These are phyloP conservation scores for Petaurus breviceps DNA, from an alignment of 2,113 vertebrate species.

Conservation along the genomic window DNA sequence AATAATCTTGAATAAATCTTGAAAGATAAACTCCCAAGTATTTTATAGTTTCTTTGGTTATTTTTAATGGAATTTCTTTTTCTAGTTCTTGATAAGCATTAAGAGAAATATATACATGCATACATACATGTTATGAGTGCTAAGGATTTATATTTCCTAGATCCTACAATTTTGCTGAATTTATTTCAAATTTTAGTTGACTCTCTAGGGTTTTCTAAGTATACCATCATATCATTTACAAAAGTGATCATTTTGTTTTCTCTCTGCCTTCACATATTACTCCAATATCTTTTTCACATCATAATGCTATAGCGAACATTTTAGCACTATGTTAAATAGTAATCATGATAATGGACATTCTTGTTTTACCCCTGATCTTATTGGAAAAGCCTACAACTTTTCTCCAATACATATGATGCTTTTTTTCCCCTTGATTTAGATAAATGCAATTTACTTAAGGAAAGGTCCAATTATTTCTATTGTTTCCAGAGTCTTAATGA, in stretches of 20 bases:
- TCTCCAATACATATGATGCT: neutral
- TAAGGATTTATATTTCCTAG: too few species aligned
- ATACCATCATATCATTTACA: too few species aligned
- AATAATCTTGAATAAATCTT: too few species aligned
- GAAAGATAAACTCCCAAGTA: too few species aligned
- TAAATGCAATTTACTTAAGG: neutral
- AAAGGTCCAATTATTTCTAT: neutral
- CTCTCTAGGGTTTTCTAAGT: too few species aligned
- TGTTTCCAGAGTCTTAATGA: neutral
- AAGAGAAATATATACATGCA: neutral
- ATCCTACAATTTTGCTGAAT: too few species aligned
- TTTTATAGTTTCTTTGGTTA: too few species aligned
- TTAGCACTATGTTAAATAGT: neutral
- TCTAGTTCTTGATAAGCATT: too few species aligned
- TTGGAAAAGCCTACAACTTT: neutral
- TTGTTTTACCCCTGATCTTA: neutral
- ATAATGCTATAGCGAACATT: neutral
- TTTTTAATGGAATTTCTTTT: too few species aligned
- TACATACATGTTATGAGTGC: neutral
- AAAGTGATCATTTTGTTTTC: neutral
- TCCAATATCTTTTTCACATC: neutral
- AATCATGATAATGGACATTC: neutral
- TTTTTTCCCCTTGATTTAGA: neutral
- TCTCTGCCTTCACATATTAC: neutral
- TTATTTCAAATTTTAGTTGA: too few species aligned